These are phyloP conservation scores for Rhogogaster chlorosoma DNA, from an alignment of 2,888 invertebrate species.

Conservation along the genomic window DNA sequence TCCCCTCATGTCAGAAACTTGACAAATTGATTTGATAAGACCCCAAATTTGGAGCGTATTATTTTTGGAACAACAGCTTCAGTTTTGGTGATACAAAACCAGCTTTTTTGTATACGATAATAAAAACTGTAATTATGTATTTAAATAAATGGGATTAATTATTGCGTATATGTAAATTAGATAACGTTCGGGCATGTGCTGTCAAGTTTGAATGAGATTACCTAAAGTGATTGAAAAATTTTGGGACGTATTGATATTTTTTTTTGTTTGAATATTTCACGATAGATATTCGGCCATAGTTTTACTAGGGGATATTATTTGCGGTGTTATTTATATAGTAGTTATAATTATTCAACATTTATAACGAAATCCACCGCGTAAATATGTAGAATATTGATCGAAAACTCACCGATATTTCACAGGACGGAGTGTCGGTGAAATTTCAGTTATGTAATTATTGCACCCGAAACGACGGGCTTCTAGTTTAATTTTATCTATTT, in stretches of 20 bases:
- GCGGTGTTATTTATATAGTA: neutral
- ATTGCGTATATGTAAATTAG: neutral
- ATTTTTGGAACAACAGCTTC: neutral
- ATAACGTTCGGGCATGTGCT: neutral
- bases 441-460: neutral
- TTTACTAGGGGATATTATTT: neutral
- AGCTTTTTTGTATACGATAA: neutral
- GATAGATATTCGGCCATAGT: neutral
- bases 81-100: neutral
- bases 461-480: neutral
- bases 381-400: neutral
- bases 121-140: neutral
- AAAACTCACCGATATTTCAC: constrained; percentile 23
- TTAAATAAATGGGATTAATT: neutral
- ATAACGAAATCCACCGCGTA: neutral
- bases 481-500: neutral
- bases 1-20: neutral
- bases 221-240: neutral
- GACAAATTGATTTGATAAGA: neutral
- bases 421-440: neutral
- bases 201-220: neutral
- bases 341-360: neutral
- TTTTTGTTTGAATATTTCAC: neutral
- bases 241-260: neutral
- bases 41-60: neutral